Percentiles rank a stretch among this genome's conserved stretches.
These are phyloP conservation scores for Tiphia femorata DNA, from an alignment of 2,888 invertebrate genomes.

Conservation along the genomic window DNA sequence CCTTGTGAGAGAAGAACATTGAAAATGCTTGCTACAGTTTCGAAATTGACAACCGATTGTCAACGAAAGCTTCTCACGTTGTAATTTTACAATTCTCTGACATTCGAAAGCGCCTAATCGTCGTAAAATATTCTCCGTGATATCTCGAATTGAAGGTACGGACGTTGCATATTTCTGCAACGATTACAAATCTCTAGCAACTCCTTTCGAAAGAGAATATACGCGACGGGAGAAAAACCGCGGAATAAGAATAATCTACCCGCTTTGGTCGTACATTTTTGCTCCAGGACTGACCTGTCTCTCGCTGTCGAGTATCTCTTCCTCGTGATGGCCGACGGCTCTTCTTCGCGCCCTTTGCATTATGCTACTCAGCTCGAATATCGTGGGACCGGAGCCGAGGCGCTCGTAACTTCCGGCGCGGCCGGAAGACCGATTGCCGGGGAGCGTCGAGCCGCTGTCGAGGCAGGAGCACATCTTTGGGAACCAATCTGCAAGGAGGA, in stretches of 20 bases:
- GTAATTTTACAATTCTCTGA: no score
- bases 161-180: no score
- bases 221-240: neutral
- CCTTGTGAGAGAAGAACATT: no score
- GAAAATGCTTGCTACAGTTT: no score
- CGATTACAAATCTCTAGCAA: no score
- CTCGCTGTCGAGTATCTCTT: constrained; percentile 12
- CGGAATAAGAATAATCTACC: neutral
- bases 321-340: neutral
- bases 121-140: no score
- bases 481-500: constrained; percentile 52
- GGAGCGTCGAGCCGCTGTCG: constrained; percentile 31
- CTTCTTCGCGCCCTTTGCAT: constrained; percentile 12
- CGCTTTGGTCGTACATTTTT: no score
- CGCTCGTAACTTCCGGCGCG: constrained; percentile 45
- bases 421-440: constrained; percentile 27
- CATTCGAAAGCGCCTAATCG: no score
- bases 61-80: no score
- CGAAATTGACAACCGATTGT: no score
- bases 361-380: constrained; percentile 37
- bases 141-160: no score
- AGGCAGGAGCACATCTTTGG: constrained; percentile 57
- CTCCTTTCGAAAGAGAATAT: neutral
- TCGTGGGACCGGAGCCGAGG: constrained; percentile 36
- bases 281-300: constrained; percentile 20